phyloP scores from a whole-genome alignment of 2,888 invertebrate species.

The Magallana nippona region DNA sequence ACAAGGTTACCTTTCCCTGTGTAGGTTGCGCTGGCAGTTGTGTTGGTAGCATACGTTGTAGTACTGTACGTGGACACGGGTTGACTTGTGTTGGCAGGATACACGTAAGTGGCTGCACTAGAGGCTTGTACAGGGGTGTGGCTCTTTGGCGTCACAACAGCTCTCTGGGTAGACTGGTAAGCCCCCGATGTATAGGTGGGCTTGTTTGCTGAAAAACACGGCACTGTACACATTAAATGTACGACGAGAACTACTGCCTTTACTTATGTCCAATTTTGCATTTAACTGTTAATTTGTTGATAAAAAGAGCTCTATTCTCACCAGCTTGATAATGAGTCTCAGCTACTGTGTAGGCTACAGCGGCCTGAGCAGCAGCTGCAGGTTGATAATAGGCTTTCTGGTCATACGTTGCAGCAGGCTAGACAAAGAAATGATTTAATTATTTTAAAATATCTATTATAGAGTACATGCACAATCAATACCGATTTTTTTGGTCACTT shows the following conservation, averaged over 20 bases:
- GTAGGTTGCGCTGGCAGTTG: constrained; percentile 43
- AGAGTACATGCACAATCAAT: too few species aligned
- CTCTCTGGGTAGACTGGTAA: constrained; percentile 68
- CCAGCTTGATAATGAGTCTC: constrained; percentile 80
- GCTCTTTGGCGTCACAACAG: constrained; percentile 70
- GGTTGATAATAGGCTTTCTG: constrained; percentile 92
- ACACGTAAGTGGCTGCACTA: constrained; percentile 73
- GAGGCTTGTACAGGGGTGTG: constrained; percentile 71
- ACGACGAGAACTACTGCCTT: neutral
- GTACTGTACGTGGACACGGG: constrained; percentile 66
- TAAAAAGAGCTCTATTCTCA: neutral
- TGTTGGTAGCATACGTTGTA: constrained; percentile 60
- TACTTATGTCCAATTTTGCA: neutral
- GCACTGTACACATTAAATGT: neutral
- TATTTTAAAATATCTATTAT: neutral
- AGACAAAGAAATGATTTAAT: constrained; percentile 42
- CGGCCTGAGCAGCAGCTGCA: constrained; percentile 81
- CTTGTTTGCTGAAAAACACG: constrained; percentile 65
- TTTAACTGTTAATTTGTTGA: neutral
- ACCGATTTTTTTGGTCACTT: too few species aligned
- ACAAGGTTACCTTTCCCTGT: constrained; percentile 44
- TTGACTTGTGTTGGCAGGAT: constrained; percentile 70
- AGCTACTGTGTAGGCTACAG: constrained; percentile 82
- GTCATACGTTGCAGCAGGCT: constrained; percentile 77
- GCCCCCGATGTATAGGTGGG: constrained; percentile 72